Evolutionary conservation across 2,113 vertebrate genomes (phyloP).

Genomic region (Riparia riparia): DNA sequence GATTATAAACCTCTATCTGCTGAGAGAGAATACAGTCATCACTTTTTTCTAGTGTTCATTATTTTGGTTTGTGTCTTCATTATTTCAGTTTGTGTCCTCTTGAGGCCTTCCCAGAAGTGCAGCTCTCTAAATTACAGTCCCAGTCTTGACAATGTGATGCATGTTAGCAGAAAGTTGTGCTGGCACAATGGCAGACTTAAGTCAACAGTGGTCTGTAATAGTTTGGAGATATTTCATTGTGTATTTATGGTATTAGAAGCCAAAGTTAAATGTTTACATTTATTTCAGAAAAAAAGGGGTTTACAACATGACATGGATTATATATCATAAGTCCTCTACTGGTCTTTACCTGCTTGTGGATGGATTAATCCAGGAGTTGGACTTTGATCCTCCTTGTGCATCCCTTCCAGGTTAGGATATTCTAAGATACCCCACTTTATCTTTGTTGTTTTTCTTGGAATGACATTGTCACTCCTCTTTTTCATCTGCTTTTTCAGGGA

Average conservation of each 20-base stretch:
- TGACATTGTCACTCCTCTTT: background rate
- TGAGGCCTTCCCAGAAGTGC: background rate
- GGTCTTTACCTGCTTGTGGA: background rate
- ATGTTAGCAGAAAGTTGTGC: background rate
- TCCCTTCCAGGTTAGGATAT: background rate
- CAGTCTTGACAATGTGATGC: background rate
- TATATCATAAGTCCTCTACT: background rate
- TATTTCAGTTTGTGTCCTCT: constrained; percentile 2
- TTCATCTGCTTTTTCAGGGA: background rate
- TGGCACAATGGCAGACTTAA: background rate
- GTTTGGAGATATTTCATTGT: background rate
- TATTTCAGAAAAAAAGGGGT: background rate
- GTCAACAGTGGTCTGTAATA: background rate
- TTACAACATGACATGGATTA: background rate
- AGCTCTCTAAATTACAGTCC: background rate
- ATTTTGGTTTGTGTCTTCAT: constrained; percentile 23
- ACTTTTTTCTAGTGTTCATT: background rate
- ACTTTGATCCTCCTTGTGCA: background rate
- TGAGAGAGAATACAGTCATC: background rate
- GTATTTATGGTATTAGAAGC: background rate
- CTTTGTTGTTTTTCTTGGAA: background rate
- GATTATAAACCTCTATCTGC: background rate
- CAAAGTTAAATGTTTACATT: background rate
- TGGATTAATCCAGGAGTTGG: background rate
- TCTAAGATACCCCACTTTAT: background rate